Evolutionary conservation across 2,797 vertebrate species (phyloP).

Genomic region (Chiroxiphia lanceolata): DNA sequence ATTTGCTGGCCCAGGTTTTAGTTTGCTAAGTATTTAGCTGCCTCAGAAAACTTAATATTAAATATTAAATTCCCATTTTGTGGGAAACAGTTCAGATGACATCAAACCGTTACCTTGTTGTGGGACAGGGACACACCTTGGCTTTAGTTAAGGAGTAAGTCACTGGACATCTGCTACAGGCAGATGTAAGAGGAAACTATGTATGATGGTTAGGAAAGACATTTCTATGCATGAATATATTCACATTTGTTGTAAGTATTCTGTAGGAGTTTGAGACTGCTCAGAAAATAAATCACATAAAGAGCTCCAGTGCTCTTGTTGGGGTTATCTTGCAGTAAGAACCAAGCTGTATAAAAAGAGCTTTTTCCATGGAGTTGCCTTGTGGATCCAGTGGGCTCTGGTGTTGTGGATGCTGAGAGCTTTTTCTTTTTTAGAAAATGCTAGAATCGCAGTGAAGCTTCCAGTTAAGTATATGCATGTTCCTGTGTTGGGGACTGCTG

Average conservation of each 20-base stretch:
- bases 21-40: not conserved
- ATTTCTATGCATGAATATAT: not conserved
- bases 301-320: not conserved
- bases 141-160: not conserved
- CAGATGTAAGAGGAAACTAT: not conserved
- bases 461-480: not conserved
- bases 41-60: not conserved
- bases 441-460: not conserved
- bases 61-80: not conserved
- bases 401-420: not conserved
- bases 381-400: not conserved
- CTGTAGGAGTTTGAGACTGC: not conserved
- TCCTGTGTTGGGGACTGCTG: not conserved
- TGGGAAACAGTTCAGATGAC: not conserved
- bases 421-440: not conserved
- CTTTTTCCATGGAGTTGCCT: not conserved
- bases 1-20: not conserved
- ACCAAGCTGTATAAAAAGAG: not conserved
- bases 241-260: not conserved
- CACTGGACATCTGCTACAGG: not conserved
- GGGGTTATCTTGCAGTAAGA: not conserved
- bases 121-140: not conserved
- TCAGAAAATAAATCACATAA: not conserved
- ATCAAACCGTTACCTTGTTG: not conserved
- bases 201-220: not conserved